Conservation (phyloP, 2,888 invertebrate species). For the Drosophila siamana region DNA sequence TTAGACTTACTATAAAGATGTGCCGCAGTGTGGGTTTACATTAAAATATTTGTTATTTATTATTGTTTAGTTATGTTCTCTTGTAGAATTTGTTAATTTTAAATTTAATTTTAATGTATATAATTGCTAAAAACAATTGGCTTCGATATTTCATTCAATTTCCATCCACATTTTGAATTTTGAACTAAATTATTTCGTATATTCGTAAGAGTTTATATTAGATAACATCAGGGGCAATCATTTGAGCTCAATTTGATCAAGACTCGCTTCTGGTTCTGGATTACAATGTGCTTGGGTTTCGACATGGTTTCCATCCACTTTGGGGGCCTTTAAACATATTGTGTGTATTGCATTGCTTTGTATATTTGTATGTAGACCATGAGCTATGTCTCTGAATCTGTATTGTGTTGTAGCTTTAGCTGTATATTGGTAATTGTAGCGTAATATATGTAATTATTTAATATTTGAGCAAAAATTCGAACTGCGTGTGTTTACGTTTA, state of each 20-base stretch:
- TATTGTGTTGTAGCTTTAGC: neutral
- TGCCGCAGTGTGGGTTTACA: slow-evolving; percentile 55
- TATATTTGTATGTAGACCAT: slow-evolving; percentile 26
- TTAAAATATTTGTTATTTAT: slow-evolving; percentile 54
- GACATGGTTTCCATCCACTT: slow-evolving; percentile 24
- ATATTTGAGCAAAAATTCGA: slow-evolving; percentile 76
- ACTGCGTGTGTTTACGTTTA: slow-evolving; percentile 65
- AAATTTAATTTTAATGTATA: slow-evolving; percentile 46
- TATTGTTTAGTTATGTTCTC: slow-evolving; percentile 29
- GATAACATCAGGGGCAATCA: slow-evolving; percentile 58
- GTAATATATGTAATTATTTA: slow-evolving; percentile 41
- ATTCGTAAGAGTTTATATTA: slow-evolving; percentile 27
- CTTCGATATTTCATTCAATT: slow-evolving; percentile 70
- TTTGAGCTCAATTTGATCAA: slow-evolving; percentile 51
- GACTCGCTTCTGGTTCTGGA: slow-evolving; percentile 39
- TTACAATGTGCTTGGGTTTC: slow-evolving; percentile 40
- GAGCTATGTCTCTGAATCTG: slow-evolving; percentile 31
- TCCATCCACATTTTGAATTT: slow-evolving; percentile 26
- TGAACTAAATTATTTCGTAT: slow-evolving; percentile 31
- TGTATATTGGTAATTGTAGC: slow-evolving; percentile 49
- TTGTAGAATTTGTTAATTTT: slow-evolving; percentile 30
- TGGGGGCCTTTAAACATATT: slow-evolving; percentile 10
- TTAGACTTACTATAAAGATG: slow-evolving; percentile 41
- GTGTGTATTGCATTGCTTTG: neutral
- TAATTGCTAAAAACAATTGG: slow-evolving; percentile 82